These are phyloP conservation scores for Nebria ingens DNA, from an alignment of 1,140 invertebrate genomes.

Conservation along the genomic window DNA sequence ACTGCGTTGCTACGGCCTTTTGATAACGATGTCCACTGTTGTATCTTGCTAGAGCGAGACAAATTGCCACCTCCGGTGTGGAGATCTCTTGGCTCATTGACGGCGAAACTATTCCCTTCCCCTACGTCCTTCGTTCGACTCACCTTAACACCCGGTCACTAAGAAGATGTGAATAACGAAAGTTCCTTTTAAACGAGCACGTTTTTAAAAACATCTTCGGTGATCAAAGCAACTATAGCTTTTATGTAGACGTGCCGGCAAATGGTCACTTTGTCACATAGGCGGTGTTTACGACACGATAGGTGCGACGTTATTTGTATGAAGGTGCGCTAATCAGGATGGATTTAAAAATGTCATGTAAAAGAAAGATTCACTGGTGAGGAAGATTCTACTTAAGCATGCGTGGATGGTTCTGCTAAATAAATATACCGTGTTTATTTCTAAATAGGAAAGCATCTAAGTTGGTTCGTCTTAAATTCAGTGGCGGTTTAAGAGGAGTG, in stretches of 20 bases:
- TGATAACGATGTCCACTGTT: slow-evolving; percentile 8
- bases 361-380: neutral
- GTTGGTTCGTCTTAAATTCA: too few relatives aligned
- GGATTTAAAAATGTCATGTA: neutral
- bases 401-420: neutral
- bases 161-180: slow-evolving; percentile 5
- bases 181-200: neutral
- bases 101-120: neutral
- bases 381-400: neutral
- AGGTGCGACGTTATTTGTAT: too few relatives aligned
- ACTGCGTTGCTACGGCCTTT: too few relatives aligned
- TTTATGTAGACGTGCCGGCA: neutral
- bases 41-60: slow-evolving; percentile 4
- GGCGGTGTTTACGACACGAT: too few relatives aligned
- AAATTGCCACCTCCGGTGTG: slow-evolving; percentile 5
- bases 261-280: slow-evolving; percentile 2
- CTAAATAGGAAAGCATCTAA: too few relatives aligned
- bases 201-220: neutral
- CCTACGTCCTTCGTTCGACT: neutral
- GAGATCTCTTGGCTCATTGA: neutral
- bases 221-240: too few relatives aligned
- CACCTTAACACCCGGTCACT: neutral
- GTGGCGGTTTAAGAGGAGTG: too few relatives aligned
- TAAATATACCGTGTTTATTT: too few relatives aligned
- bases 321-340: neutral